Evolutionary conservation across 1,140 invertebrate species (phyloP).

Genomic region (Plectrocnemia conspersa): DNA sequence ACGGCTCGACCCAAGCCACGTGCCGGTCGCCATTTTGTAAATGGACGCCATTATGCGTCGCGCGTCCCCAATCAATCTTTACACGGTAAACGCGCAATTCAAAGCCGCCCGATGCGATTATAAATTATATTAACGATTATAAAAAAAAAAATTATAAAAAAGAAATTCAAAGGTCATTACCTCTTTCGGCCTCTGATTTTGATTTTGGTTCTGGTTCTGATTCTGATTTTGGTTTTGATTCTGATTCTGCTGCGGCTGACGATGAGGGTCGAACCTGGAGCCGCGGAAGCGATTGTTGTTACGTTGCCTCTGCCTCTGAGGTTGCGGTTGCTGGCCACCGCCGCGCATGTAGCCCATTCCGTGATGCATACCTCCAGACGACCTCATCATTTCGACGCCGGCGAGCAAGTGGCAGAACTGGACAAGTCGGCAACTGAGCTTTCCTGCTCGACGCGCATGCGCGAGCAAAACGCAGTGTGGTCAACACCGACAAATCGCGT

Average conservation of each 20-base stretch:
- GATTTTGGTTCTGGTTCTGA: slow-evolving; percentile 14
- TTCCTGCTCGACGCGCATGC: background rate
- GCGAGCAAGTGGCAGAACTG: background rate
- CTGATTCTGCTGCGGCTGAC: slow-evolving; percentile 3
- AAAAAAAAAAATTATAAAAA: too few relatives aligned
- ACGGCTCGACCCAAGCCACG: too few relatives aligned
- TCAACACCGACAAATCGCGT: too few relatives aligned
- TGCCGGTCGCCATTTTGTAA: too few relatives aligned
- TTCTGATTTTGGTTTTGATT: slow-evolving; percentile 10
- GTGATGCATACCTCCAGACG: background rate
- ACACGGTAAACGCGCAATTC: too few relatives aligned
- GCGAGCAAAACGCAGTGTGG: too few relatives aligned
- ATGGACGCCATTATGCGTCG: too few relatives aligned
- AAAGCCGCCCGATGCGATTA: too few relatives aligned
- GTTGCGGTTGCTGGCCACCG: slow-evolving; percentile 18
- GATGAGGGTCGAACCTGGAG: slow-evolving; percentile 1
- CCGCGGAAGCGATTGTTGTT: slow-evolving; percentile 6
- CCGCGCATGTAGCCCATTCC: background rate
- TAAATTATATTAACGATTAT: too few relatives aligned
- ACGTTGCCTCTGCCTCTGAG: slow-evolving; percentile 13
- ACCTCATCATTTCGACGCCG: slow-evolving; percentile 18
- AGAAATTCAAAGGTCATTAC: too few relatives aligned
- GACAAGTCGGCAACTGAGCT: background rate
- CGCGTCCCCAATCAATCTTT: too few relatives aligned
- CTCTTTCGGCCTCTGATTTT: background rate